A percentile compares a stretch with the other conserved stretches of the same genome.
These are phyloP conservation scores for Tragelaphus strepsiceros DNA, from an alignment of 2,113 vertebrate species.

Conservation along the genomic window DNA sequence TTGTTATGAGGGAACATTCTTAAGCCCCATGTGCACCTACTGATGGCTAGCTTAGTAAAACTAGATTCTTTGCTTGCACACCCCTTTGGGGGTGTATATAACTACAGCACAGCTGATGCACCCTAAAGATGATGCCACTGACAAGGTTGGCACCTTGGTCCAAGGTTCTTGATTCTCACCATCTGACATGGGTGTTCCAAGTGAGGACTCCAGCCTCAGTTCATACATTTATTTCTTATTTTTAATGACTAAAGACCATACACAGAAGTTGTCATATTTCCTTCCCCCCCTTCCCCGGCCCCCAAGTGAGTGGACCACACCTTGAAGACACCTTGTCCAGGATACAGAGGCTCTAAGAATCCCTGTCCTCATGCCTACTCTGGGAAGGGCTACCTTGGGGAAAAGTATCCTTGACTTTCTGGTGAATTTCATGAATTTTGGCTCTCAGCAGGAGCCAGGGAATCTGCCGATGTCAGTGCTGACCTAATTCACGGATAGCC, in stretches of 20 bases:
- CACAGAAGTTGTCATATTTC: background rate
- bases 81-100: background rate
- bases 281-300: accelerated
- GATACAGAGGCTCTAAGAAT: background rate
- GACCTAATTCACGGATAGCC: background rate
- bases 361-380: background rate
- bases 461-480: background rate
- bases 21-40: background rate
- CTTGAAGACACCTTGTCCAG: background rate
- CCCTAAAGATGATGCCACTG: background rate
- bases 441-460: background rate
- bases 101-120: background rate
- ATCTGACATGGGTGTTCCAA: background rate
- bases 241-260: background rate
- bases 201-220: background rate
- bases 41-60: background rate
- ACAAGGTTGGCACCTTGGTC: background rate
- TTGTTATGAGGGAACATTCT: background rate
- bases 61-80: background rate
- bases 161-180: background rate
- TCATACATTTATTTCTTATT: background rate
- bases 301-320: background rate
- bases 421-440: background rate
- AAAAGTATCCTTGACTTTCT: background rate
- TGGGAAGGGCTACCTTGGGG: background rate